Base-by-base conservation (phyloP, 1,140 invertebrate genomes). In the Pantala flavescens region DNA sequence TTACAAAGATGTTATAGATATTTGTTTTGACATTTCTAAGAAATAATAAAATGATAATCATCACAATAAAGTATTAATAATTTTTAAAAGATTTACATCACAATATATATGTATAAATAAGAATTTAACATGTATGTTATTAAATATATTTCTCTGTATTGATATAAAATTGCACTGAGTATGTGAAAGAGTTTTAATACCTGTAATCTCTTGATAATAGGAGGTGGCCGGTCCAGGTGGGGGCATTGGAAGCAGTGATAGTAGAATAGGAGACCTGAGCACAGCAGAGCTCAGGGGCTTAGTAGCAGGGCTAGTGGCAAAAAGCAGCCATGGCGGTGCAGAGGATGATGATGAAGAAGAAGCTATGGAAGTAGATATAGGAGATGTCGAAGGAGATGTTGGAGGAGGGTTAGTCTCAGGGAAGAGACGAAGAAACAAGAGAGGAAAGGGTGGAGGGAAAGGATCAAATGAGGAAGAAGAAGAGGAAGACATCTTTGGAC, bases 401-500 rank as follows among this genome's bases (percentile, higher is more conserved):
- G 49, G 14, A 19, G 49, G 49, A 19, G 49, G 49, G 5, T 14
- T 63, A 12, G 49, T 63, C 2, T 16, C 16, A 19, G 49, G 49
- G 16, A 63, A 63, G 49, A 63, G 49, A 21, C 3, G 49, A 21
- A 63, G 49, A 21, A 63, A 63, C 49, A 63, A 63, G n/a, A 63
- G 49, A 21, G 49, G 49, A 63, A 63, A 63, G 49, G 49, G 49
- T 21, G 49, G 49, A 63, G 49, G 49, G 49, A 21, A 12, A 63
- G 84, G 84, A 42, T 79, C 80, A 70, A 78, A 76, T n/a, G 78
- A 82, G n/a, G 86, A 87, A 10, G 84, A 85, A 19, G 88, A 89
- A 77, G 86, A 89, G 19, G 89, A 90, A 74, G 90, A 90, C 77
- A 87, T 91, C 73, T 87, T 91, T 74, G 89, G 90, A 77, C 89